Evolutionary conservation across 1,140 invertebrate genomes (phyloP).

Genomic region (Drosophila orena): DNA sequence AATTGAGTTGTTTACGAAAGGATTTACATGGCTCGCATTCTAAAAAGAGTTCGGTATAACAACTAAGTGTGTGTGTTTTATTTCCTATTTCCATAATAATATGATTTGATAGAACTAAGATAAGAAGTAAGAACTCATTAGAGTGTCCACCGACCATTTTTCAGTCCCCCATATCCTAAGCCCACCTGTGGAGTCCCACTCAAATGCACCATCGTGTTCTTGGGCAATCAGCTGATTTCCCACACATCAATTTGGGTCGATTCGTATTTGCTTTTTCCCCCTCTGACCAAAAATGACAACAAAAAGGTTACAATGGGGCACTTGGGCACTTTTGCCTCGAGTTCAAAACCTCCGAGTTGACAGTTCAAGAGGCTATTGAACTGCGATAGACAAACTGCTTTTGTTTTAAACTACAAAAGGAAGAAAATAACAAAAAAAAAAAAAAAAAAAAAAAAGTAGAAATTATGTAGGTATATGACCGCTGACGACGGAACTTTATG

Average conservation of each 20-base stretch:
- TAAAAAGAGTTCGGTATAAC: no score
- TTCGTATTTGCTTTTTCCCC: conserved; percentile 22
- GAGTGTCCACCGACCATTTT: not conserved
- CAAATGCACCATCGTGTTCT: not conserved
- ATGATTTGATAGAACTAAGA: not conserved
- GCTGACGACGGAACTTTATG: conserved; percentile 57
- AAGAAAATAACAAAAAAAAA: not conserved
- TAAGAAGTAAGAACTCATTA: no score
- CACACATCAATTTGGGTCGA: conserved; percentile 50
- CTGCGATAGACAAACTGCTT: conserved; percentile 34
- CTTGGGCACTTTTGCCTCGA: conserved; percentile 5
- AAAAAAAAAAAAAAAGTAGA: conserved; percentile 14
- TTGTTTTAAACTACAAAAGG: conserved; percentile 38
- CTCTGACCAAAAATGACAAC: not conserved
- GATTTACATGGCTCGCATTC: not conserved
- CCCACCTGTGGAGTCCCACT: conserved; percentile 6
- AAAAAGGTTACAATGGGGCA: conserved; percentile 19
- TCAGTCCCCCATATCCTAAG: not conserved
- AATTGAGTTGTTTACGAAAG: conserved; percentile 1
- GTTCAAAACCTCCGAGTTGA: conserved; percentile 8
- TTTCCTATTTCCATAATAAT: no score
- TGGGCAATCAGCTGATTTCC: conserved; percentile 31
- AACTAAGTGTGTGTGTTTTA: no score
- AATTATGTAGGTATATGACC: conserved; percentile 58
- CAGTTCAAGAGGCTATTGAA: conserved; percentile 72